Evolutionary conservation across 2,888 invertebrate species (phyloP).

Genomic region (Auanema freiburgensis): DNA sequence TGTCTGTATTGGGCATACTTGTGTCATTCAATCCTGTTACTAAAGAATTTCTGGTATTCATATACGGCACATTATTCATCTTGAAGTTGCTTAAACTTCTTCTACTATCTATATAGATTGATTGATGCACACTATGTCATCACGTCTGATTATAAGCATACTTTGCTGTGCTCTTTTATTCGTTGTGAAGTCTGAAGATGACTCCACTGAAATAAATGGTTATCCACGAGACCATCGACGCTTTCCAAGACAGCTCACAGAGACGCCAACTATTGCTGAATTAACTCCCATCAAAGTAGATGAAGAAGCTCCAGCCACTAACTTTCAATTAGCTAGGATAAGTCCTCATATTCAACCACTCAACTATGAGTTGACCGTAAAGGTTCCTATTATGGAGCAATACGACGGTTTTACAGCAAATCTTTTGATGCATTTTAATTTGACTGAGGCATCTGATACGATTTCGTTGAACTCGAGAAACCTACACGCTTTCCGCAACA

Average conservation of each 20-base stretch:
- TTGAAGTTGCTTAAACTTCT: too few relatives aligned
- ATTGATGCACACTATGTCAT: too few relatives aligned
- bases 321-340: neutral
- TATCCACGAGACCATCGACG: constrained; percentile 13
- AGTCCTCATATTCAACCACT: constrained; percentile 23
- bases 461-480: constrained; percentile 34
- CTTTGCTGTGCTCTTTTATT: too few relatives aligned
- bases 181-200: too few relatives aligned
- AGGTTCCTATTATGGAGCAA: constrained; percentile 28
- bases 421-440: constrained; percentile 36
- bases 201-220: constrained; percentile 22
- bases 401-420: constrained; percentile 36
- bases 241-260: neutral
- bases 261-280: neutral
- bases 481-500: constrained; percentile 40
- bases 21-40: too few relatives aligned
- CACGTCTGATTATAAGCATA: too few relatives aligned
- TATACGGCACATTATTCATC: too few relatives aligned
- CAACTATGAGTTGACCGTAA: constrained; percentile 38
- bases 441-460: constrained; percentile 23
- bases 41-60: too few relatives aligned
- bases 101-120: too few relatives aligned
- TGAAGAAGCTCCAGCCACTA: neutral
- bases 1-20: too few relatives aligned
- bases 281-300: neutral